phyloP scores from a whole-genome alignment of 2,888 invertebrate genomes.

The Drosophila heteroneura region DNA sequence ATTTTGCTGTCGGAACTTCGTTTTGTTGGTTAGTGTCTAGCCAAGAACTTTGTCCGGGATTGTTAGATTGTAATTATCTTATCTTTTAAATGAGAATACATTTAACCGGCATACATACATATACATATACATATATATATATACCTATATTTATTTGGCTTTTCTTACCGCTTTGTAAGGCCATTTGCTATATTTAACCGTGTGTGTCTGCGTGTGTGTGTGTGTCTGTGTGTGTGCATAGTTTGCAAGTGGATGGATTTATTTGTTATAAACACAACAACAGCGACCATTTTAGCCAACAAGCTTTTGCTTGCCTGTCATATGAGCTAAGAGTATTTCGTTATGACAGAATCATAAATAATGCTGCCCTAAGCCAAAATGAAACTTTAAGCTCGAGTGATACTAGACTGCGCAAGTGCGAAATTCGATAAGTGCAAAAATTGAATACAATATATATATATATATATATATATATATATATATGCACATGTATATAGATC shows the following conservation, averaged over 20 bases:
- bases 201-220: too few species aligned
- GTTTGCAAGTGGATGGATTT: neutral
- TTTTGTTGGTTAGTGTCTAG: slow-evolving; percentile 7
- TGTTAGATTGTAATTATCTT: slow-evolving; percentile 57
- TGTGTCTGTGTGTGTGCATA: neutral
- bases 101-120: neutral
- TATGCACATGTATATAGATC: slow-evolving; percentile 35
- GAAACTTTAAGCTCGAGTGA: slow-evolving; percentile 54
- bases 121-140: neutral
- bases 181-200: neutral
- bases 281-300: slow-evolving; percentile 33
- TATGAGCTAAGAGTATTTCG: slow-evolving; percentile 27
- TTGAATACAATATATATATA: slow-evolving; percentile 21
- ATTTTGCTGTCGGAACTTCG: slow-evolving; percentile 3
- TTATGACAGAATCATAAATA: slow-evolving; percentile 55
- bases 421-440: slow-evolving; percentile 65
- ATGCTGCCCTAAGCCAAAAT: slow-evolving; percentile 59
- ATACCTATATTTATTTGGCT: slow-evolving; percentile 10
- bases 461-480: neutral
- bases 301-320: slow-evolving; percentile 48
- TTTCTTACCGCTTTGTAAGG: slow-evolving; percentile 28
- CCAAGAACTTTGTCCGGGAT: slow-evolving; percentile 29
- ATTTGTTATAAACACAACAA: slow-evolving; percentile 17
- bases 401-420: slow-evolving; percentile 47
- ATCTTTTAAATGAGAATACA: slow-evolving; percentile 31